Evolutionary conservation across 2,888 invertebrate species (phyloP).

Genomic region (Apodemia zela): DNA sequence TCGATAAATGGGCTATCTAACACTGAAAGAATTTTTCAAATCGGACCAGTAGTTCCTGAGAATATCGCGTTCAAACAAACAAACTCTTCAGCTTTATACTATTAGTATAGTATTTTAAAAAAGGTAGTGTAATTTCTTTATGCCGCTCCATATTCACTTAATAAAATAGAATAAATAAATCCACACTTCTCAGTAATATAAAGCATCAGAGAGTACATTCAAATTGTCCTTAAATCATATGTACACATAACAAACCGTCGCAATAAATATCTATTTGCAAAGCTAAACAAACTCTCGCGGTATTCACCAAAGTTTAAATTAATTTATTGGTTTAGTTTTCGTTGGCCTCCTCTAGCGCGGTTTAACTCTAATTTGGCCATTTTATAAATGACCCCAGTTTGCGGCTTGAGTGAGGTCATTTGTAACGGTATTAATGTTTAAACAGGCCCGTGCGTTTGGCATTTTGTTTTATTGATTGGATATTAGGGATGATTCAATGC

Average conservation of each 20-base stretch:
- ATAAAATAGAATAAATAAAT: no score
- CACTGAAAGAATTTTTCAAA: no score
- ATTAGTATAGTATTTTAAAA: no score
- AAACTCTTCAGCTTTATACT: no score
- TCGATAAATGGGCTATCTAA: no score
- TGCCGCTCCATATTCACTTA: no score
- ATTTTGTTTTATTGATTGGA: slow-evolving; percentile 16
- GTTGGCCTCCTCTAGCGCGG: slow-evolving; percentile 15
- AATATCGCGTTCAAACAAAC: no score
- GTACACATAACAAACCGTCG: background rate
- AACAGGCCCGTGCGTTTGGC: slow-evolving; percentile 5
- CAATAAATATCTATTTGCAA: slow-evolving; percentile 10
- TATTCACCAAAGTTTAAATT: slow-evolving; percentile 15
- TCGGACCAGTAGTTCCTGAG: no score
- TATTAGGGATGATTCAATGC: background rate
- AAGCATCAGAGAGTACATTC: no score
- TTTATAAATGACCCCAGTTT: slow-evolving; percentile 12
- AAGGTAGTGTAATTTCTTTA: no score
- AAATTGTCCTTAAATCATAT: no score
- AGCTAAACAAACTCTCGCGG: slow-evolving; percentile 16
- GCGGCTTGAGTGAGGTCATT: slow-evolving; percentile 11
- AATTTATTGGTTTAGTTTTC: slow-evolving; percentile 17
- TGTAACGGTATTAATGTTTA: slow-evolving; percentile 14
- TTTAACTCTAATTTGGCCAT: slow-evolving; percentile 19
- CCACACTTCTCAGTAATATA: no score